Evolutionary conservation across 2,888 invertebrate genomes (phyloP), one percentile per base, ranked within the genome.

Genomic region (Calliscelio sp.): DNA sequence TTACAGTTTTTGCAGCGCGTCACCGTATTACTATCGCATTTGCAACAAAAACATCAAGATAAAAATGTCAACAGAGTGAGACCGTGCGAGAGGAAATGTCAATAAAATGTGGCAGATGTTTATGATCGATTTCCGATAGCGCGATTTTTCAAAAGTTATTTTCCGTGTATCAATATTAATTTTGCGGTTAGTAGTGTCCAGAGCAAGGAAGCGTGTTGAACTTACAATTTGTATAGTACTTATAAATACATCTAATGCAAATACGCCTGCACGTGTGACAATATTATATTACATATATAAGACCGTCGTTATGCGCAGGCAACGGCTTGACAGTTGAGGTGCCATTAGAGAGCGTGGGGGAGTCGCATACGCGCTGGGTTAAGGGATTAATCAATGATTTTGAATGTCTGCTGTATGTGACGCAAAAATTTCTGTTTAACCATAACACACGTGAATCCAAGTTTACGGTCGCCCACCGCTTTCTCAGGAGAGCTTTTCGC

Each of bases 201-300:
- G 2, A 18, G 51, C 32, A 59, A 63, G 55, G 28, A 70, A 77
- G 16, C 57, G n/a, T n/a, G 32, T 57, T 75, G 71, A 59, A 77
- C 51, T 70, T 77, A 35, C 51, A 71, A 81, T 70, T 81, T 63
- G 53, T n/a, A n/a, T n/a, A n/a, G n/a, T n/a, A n/a, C n/a, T n/a
- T 68, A 59, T 46, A 61, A 74, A 81, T 51, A 66, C 28, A 46
- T 46, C 25, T 32, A 22, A 46, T 32, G 65, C 46, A 71, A 70
- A 79, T 61, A 63, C 25, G 55, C 16, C 57, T 24, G n/a, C 22
- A 32, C 35, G 5, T 10, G 41, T 44, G 18, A n/a, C 18, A 18
- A 41, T 65, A 44, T 53, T 55, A 46, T 44, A 51, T 35, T 44
- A 44, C 8, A 35, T 44, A 41, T 55, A 55, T 53, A 59, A 68